Conservation (phyloP, 92 coral and sea anemone species). For the Parazoanthus darwini region DNA sequence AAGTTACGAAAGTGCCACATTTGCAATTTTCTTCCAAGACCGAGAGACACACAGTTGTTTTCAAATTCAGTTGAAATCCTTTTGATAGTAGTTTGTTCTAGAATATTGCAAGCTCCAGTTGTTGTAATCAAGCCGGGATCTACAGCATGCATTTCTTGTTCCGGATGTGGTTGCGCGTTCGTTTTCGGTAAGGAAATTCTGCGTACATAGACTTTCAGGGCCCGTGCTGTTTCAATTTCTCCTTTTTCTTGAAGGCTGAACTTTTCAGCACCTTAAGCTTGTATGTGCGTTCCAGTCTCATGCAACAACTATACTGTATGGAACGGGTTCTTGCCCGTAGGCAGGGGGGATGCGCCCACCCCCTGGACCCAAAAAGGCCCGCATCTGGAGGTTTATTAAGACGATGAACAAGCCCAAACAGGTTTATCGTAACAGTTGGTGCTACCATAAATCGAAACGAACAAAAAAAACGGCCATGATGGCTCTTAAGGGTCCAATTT, state of each 20-base stretch:
- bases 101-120: slow-evolving; percentile 27
- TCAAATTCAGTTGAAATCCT: slow-evolving; percentile 31
- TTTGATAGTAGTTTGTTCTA: slow-evolving; percentile 28
- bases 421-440: no score
- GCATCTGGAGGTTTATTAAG: no score
- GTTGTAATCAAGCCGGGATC: slow-evolving; percentile 8
- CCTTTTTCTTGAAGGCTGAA: slow-evolving; percentile 30
- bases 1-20: slow-evolving; percentile 32
- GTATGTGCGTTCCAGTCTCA: slow-evolving; percentile 25
- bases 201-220: slow-evolving; percentile 17
- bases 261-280: slow-evolving; percentile 14
- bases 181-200: slow-evolving; percentile 9
- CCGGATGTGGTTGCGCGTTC: slow-evolving; percentile 8
- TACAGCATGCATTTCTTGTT: slow-evolving; percentile 23
- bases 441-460: no score
- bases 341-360: no score
- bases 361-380: no score
- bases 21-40: slow-evolving; percentile 33
- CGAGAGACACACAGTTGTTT: slow-evolving; percentile 9
- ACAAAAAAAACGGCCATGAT: no score
- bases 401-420: no score
- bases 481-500: no score
- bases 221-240: not conserved
- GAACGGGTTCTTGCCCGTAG: not conserved
- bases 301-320: not conserved